Conservation (phyloP, 1,140 invertebrate genomes). For the Antheraea mylitta region DNA sequence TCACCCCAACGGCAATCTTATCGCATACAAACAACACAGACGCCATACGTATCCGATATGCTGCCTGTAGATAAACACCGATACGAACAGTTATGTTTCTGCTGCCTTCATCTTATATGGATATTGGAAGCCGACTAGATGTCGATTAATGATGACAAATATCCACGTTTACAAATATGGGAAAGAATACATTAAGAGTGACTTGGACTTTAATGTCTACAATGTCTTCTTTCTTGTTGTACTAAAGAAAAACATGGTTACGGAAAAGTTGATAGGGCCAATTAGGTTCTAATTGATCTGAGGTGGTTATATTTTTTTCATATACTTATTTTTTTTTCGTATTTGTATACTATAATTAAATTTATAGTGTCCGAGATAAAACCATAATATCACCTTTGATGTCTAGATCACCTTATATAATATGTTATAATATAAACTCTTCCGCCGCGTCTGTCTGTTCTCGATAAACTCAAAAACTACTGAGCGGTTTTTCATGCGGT, state of each 20-base stretch:
- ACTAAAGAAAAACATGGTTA: background rate
- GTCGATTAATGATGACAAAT: conserved; percentile 1
- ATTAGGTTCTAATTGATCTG: background rate
- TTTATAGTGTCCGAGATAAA: no score
- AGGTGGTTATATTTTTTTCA: no score
- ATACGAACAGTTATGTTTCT: conserved; percentile 9
- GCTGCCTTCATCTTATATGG: background rate
- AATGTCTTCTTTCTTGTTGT: background rate
- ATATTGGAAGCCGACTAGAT: background rate
- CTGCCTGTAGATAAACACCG: conserved; percentile 1
- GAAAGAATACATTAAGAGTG: background rate
- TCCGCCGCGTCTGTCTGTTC: no score
- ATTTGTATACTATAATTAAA: no score
- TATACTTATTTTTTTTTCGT: no score
- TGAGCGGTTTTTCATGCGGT: no score
- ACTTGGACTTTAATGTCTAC: background rate
- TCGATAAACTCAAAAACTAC: no score
- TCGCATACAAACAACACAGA: conserved; percentile 21
- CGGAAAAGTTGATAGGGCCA: background rate
- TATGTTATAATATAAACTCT: no score
- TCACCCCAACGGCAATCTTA: conserved; percentile 19
- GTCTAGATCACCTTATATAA: no score
- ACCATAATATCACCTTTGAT: no score
- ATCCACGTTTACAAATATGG: background rate
- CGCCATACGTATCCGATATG: background rate